A percentile compares a stretch with the other conserved stretches of the same genome.
These are phyloP conservation scores for Todus mexicanus DNA, from an alignment of 2,797 vertebrate species.

Conservation along the genomic window DNA sequence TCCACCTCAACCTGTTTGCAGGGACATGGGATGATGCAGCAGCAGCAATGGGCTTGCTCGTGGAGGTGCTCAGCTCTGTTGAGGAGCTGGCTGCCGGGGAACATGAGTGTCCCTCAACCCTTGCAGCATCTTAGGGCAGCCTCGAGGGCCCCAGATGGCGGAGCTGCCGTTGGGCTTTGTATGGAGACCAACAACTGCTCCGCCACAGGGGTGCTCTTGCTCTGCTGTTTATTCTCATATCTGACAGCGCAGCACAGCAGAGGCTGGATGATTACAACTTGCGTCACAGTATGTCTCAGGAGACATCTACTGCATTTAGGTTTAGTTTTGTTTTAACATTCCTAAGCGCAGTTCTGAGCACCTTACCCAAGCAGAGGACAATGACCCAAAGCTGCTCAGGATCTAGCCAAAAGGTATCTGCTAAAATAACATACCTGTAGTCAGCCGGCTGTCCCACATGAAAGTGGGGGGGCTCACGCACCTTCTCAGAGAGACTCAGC, in stretches of 20 bases:
- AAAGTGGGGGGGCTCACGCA: background rate
- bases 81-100: background rate
- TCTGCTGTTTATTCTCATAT: background rate
- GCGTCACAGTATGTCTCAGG: background rate
- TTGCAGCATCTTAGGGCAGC: background rate
- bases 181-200: background rate
- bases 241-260: background rate
- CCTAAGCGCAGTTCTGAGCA: background rate
- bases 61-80: background rate
- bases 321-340: background rate
- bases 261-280: background rate
- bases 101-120: fast-evolving
- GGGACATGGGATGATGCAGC: fast-evolving
- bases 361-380: background rate
- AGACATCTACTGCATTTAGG: background rate
- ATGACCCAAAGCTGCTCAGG: fast-evolving
- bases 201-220: background rate
- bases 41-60: background rate
- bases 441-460: fast-evolving
- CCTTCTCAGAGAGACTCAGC: background rate
- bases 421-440: background rate
- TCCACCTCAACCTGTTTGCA: background rate
- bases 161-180: background rate
- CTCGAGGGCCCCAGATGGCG: background rate
- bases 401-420: background rate